Evolutionary conservation across 1,140 invertebrate genomes (phyloP), one percentile per base, ranked within the genome.

Genomic region (Varroa destructor): DNA sequence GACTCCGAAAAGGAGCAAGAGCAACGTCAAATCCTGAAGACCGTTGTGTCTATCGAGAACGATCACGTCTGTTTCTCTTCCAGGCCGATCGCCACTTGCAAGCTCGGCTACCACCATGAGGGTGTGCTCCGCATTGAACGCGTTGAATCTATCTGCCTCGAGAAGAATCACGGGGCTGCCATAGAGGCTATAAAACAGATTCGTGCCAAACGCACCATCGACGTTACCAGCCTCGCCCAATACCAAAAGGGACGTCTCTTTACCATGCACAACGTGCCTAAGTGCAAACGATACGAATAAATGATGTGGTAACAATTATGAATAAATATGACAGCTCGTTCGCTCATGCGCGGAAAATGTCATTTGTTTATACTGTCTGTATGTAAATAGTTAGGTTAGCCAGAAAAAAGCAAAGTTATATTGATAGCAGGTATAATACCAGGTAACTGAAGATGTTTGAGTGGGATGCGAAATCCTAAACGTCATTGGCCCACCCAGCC

Each of bases 121-220:
- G 61, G 61, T 4, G 61, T 67, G 12, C 61, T 67, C 61, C 61
- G 61, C 61, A 67, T 46, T 40, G 61, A 67, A 8, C 61, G 46
- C 12, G 61, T 67, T 37, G 61, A 67, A 3, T 67, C 61, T 8
- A 40, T 67, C 61, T 67, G 61, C 37, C 61, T 67, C 0, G 37
- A 67, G 61, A 67, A n/a, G 61, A 40, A 46, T 37, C 2, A 37
- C 61, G 12, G 3, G 12, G 10, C 36, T 46, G 61, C 61, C 36
- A 40, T 12, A 2, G 1, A 67, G 2, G 61, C 61, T 37, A n/a
- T 67, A 37, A 12, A 67, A 10, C 1, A 67, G 2, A 40, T 67
- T 37, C 61, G 61, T 37, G 46, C 14, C 40, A 12, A 8, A 14
- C 40, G 2, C 14, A 67, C 14, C 37, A 37, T 67, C 37, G 37